Base-by-base conservation (phyloP, 2,113 vertebrate genomes). In the Mobula hypostoma region DNA sequence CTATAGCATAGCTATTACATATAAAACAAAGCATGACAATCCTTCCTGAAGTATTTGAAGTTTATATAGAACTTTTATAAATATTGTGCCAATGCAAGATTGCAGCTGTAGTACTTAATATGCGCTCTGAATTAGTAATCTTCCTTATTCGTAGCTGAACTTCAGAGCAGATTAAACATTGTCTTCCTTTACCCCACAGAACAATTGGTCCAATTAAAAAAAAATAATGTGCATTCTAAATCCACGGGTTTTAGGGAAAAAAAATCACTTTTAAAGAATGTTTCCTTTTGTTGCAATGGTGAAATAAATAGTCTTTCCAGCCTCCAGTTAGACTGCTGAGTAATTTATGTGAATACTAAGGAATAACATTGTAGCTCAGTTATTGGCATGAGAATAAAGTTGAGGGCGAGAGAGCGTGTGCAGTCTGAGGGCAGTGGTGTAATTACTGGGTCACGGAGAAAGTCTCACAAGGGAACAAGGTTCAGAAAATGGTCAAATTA, bases 331-430 rank as follows among this genome's bases (percentile, higher is more conserved):
- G 56, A 63, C 56, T 87, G 83, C 48, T 61, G 48, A n/a, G 83
- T 29, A 87, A 87, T 87, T 87, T 87, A 87, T 12, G 58, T 87
- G 48, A 56, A 61, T 87, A 87, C 83, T 27, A 61, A 87, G 83
- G 5, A 24, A 61, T 56, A 87, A 63, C 58, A 61, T 58, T 24
- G 2, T 11, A 85, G 21, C 58, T 85, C 21, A 61, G 56, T 56
- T 87, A 61, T 87, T 56, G 61, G 48, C 83, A 63, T n/a, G 83
- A 61, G 83, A 87, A 87, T 29, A 61, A 85, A 85, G 27, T 85
- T 61, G 82, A 58, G 56, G 27, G 21, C 27, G 58, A 58, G 82
- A 61, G 14, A 29, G 56, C 29, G 29, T 87, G 56, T 61, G 56
- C 29, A 61, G 29, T 87, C 58, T 87, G 83, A 87, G 11, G 58